Percentiles rank a stretch among this genome's conserved stretches.
These are phyloP conservation scores for Brachionus rotundiformis DNA, from an alignment of 1,140 invertebrate genomes.

Conservation along the genomic window DNA sequence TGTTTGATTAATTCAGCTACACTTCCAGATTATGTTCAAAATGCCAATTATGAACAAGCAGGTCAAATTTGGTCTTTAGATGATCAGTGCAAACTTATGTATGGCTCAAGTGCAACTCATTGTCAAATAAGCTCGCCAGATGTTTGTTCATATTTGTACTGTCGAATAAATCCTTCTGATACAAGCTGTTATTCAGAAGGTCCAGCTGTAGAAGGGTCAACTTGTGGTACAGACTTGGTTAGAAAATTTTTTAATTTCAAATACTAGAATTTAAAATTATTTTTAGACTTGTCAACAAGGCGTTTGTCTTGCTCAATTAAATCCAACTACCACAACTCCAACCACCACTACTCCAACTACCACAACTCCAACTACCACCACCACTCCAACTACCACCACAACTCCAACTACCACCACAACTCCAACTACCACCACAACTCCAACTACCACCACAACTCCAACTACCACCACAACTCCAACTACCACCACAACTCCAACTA, in stretches of 20 bases:
- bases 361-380: background rate
- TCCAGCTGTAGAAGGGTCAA: background rate
- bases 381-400: background rate
- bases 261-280: background rate
- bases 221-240: background rate
- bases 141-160: background rate
- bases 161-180: background rate
- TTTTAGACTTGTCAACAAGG: background rate
- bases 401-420: background rate
- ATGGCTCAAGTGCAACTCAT: background rate
- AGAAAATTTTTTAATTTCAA: background rate
- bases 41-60: background rate
- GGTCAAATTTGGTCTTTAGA: conserved; percentile 17
- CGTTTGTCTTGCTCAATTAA: background rate
- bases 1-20: background rate
- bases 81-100: background rate
- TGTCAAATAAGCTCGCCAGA: background rate
- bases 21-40: background rate
- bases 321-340: background rate
- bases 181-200: background rate
- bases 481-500: background rate
- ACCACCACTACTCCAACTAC: background rate
- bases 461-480: background rate
- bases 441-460: background rate
- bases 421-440: background rate